Percentiles rank a stretch among this genome's conserved stretches.
phyloP scores from a whole-genome alignment of 1,140 invertebrate genomes.

The Aphelenchoides besseyi region DNA sequence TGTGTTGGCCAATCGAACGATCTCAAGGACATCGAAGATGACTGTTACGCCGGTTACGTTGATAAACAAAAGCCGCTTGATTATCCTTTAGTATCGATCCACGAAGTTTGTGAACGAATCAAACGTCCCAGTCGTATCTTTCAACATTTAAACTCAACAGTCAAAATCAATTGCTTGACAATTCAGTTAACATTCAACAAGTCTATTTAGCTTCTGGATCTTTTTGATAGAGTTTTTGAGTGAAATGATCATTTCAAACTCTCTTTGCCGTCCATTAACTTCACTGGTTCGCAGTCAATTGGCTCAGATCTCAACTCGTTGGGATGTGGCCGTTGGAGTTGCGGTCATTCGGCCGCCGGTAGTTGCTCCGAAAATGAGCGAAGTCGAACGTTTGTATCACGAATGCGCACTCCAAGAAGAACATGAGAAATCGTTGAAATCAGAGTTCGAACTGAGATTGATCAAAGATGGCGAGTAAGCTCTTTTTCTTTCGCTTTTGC shows the following conservation, averaged over 20 bases:
- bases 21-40: no score
- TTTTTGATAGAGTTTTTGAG: no score
- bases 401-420: constrained; percentile 32
- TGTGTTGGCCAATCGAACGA: no score
- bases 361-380: constrained; percentile 51
- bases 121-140: no score
- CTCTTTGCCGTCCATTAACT: not conserved
- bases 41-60: no score
- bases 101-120: no score
- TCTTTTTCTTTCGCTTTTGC: constrained; percentile 12
- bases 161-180: no score
- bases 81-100: no score
- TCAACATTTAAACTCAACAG: no score
- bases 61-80: no score
- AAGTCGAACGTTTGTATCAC: constrained; percentile 41
- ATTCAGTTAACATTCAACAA: no score
- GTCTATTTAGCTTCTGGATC: no score
- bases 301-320: constrained; percentile 1
- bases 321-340: constrained; percentile 45
- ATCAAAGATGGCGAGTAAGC: constrained; percentile 52
- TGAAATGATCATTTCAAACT: not conserved
- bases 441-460: constrained; percentile 47
- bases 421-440: constrained; percentile 43
- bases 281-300: not conserved
- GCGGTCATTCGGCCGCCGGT: constrained; percentile 42